Evolutionary conservation across 2,888 invertebrate species (phyloP), one percentile per base, ranked within the genome.

Genomic region (Drosophila prostipennis): DNA sequence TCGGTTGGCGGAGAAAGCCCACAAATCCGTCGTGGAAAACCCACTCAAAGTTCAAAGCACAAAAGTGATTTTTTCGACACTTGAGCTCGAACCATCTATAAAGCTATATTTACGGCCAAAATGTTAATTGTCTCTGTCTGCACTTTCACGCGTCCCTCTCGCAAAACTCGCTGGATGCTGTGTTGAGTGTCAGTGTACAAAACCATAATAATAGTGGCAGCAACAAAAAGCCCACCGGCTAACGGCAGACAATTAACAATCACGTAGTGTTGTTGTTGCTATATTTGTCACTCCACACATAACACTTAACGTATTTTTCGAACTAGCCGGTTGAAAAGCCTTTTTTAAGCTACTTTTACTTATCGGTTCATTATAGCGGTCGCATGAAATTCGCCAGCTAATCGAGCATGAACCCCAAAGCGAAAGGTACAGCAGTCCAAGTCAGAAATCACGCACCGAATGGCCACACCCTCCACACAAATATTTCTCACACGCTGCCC

Each of bases 311-410:
- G 32, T 65, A 49, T 74, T 68, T 70, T 71, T 42, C 32, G 45
- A 56, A 54, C 52, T 29, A 34, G 58, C 54, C 63, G 59, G 77
- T 67, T 78, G 76, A 77, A 80, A 80, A 80, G 68, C 53, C 19
- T 54, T 69, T 68, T 69, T 34, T 88, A 86, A 86, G 86, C 89
- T 85, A 89, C 86, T 86, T 89, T 86, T 89, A 89, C 86, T 89
- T 84, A 89, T 79, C 80, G 80, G 77, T 78, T 87, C 80, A 78
- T 80, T 87, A 87, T 82, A 84, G 80, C 83, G 76, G 63, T 64
- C 82, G 64, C 53, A 55, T 43, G 80, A 68, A 55, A 43, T 86
- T 80, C 78, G 84, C 84, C 69, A 83, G 72, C 77, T 79, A 87
- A 84, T 84, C 83, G 88, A 77, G 78, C 86, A 85, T 87, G 88